Evolutionary conservation across 1,140 invertebrate species (phyloP).

Genomic region (Oryctes rhinoceros): DNA sequence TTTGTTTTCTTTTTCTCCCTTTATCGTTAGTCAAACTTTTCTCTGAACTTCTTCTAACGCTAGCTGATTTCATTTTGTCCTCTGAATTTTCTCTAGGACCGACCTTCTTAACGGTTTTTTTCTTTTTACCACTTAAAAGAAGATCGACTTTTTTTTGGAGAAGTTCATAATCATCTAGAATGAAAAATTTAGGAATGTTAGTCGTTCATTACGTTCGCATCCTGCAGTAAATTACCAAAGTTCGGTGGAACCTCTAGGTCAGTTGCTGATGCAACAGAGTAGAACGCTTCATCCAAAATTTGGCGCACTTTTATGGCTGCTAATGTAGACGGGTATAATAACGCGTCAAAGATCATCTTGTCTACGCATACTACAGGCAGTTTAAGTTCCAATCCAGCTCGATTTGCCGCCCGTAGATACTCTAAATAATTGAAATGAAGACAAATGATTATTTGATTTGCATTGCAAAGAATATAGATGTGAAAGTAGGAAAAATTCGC

Average conservation of each 20-base stretch:
- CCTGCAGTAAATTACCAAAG: slow-evolving; percentile 20
- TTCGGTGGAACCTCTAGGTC: slow-evolving; percentile 37
- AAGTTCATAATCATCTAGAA: slow-evolving; percentile 49
- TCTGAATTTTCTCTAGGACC: neutral
- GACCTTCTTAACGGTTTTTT: slow-evolving; percentile 12
- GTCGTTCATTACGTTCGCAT: neutral
- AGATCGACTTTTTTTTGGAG: slow-evolving; percentile 47
- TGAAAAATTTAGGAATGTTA: neutral
- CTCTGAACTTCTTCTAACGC: neutral
- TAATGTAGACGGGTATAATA: slow-evolving; percentile 44
- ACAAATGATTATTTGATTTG: slow-evolving; percentile 18
- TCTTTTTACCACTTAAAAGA: slow-evolving; percentile 45
- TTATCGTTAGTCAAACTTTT: slow-evolving; percentile 39
- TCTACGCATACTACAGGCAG: slow-evolving; percentile 51
- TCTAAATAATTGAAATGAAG: slow-evolving; percentile 44
- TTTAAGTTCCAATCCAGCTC: slow-evolving; percentile 46
- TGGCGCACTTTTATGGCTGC: slow-evolving; percentile 50
- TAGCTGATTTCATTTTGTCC: neutral
- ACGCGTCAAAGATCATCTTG: slow-evolving; percentile 51
- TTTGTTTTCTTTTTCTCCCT: slow-evolving; percentile 43
- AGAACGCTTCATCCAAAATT: slow-evolving; percentile 48
- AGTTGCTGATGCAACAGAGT: slow-evolving; percentile 30
- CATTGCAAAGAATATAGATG: too few species aligned
- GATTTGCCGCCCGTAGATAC: slow-evolving; percentile 51
- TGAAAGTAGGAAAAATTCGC: too few species aligned